Evolutionary conservation across 2,113 vertebrate genomes (phyloP).

Genomic region (Nansenia antarctica): DNA sequence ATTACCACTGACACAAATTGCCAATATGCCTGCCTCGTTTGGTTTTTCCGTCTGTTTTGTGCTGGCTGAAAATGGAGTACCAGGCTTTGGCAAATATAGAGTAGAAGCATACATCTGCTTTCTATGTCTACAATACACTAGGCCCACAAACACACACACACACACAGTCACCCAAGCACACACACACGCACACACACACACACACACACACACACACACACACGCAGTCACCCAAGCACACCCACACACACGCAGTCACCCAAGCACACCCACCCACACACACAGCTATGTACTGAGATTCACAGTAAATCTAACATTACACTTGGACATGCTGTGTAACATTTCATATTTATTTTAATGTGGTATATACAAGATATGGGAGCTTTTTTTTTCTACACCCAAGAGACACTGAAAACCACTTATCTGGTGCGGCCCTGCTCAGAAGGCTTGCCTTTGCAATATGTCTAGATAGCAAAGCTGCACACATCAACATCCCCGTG

Average conservation of each 20-base stretch:
- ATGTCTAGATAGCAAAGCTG: neutral
- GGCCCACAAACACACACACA: too few relatives aligned
- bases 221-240: neutral
- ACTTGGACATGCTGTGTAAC: neutral
- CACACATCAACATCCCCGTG: neutral
- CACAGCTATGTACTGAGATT: neutral
- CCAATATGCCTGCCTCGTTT: too few relatives aligned
- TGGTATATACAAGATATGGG: neutral
- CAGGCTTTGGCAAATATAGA: neutral
- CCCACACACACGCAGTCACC: neutral
- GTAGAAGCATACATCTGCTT: neutral
- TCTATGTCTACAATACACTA: neutral
- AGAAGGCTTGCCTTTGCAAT: neutral
- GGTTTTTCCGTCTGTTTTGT: too few relatives aligned
- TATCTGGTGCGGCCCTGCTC: neutral
- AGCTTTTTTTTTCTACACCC: neutral
- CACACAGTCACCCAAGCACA: neutral
- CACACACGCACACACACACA: neutral
- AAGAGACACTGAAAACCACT: neutral
- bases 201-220: neutral
- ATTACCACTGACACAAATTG: too few relatives aligned
- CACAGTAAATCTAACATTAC: neutral
- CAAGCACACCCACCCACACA: too few relatives aligned
- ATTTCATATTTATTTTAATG: too few relatives aligned
- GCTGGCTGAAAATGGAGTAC: neutral